A percentile compares a stretch with the other conserved stretches of the same genome.
Evolutionary conservation across 2,797 vertebrate genomes (phyloP).

Genomic region (Gymnodraco acuticeps): DNA sequence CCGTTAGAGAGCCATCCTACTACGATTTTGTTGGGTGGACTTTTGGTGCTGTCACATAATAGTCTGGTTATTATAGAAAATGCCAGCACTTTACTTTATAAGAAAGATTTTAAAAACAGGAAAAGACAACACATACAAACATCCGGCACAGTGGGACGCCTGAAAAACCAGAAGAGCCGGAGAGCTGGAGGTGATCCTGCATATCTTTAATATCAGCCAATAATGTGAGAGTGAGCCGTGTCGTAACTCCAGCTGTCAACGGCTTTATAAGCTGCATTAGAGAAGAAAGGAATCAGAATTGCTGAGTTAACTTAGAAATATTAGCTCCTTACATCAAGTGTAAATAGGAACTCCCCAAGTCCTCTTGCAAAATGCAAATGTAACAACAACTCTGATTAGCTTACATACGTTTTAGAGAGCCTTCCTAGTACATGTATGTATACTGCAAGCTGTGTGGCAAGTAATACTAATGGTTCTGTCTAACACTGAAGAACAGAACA

Average conservation of each 20-base stretch:
- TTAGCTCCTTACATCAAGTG: neutral
- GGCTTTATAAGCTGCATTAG: neutral
- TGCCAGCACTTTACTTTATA: too few relatives aligned
- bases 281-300: neutral
- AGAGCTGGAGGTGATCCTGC: constrained; percentile 18
- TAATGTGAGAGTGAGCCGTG: neutral
- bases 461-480: too few relatives aligned
- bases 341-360: neutral
- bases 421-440: neutral
- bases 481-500: too few relatives aligned
- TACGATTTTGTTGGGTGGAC: too few relatives aligned
- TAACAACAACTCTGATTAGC: neutral
- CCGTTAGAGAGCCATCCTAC: neutral
- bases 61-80: too few relatives aligned
- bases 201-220: neutral
- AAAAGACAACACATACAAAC: too few relatives aligned
- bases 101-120: too few relatives aligned
- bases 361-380: neutral
- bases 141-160: too few relatives aligned
- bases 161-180: too few relatives aligned
- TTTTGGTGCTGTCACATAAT: too few relatives aligned
- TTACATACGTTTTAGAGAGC: neutral
- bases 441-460: neutral
- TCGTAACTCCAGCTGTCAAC: neutral
- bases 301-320: neutral